Evolutionary conservation across 2,888 invertebrate genomes (phyloP).

Genomic region (Pasiphila rectangulata): DNA sequence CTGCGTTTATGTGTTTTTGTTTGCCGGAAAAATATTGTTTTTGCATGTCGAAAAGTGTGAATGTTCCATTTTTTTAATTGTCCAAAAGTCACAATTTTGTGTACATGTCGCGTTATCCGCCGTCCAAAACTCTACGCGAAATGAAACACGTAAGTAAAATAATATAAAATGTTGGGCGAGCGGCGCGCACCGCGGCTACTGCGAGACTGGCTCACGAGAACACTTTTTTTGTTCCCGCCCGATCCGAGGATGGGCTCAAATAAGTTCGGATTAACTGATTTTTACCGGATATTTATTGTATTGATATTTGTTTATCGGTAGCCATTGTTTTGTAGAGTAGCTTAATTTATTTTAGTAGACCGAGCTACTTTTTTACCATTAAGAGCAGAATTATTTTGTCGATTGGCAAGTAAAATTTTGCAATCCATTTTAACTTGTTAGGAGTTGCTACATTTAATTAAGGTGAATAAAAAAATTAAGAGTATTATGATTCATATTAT

Average conservation of each 20-base stretch:
- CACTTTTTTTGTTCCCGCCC: conserved; percentile 70
- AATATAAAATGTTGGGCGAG: conserved; percentile 71
- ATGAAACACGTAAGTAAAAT: conserved; percentile 79
- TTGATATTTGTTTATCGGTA: conserved; percentile 18
- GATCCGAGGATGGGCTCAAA: conserved; percentile 65
- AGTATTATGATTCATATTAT: conserved; percentile 27
- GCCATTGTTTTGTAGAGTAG: conserved; percentile 18
- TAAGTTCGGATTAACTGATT: conserved; percentile 58
- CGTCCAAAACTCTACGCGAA: conserved; percentile 78
- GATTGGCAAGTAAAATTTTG: not conserved
- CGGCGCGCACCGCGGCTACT: conserved; percentile 71
- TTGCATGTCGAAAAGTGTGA: conserved; percentile 51
- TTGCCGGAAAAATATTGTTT: conserved; percentile 55
- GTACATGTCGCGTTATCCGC: conserved; percentile 70
- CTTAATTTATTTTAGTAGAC: conserved; percentile 4
- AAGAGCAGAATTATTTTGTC: not conserved
- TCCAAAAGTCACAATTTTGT: conserved; percentile 76
- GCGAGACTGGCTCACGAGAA: conserved; percentile 60
- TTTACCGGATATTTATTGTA: conserved; percentile 35
- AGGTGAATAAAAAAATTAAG: not conserved
- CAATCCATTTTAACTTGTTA: not conserved
- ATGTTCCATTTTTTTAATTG: conserved; percentile 60
- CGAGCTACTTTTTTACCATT: not conserved
- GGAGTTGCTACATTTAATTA: not conserved
- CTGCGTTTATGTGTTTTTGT: conserved; percentile 65